Conservation (phyloP, 2,888 invertebrate genomes). For the Polia nebulosa region DNA sequence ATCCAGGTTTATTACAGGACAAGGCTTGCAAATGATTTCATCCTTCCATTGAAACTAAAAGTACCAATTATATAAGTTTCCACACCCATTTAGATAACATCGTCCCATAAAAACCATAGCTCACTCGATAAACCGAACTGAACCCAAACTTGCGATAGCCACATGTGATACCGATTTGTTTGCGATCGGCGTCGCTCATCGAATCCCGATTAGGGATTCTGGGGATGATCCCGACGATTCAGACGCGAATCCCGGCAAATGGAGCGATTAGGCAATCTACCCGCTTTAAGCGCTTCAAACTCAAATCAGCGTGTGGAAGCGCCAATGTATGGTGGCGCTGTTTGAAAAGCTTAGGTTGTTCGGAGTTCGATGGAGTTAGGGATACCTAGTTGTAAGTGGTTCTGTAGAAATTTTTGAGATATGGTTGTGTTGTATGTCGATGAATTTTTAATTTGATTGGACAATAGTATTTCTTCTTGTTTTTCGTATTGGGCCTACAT, state of each 20-base stretch:
- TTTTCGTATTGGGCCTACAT: too few species aligned
- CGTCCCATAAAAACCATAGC: conserved; percentile 61
- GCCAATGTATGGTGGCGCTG: conserved; percentile 44
- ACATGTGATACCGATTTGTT: conserved; percentile 79
- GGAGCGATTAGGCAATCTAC: conserved; percentile 83
- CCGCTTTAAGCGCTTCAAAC: conserved; percentile 77
- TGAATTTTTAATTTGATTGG: too few species aligned
- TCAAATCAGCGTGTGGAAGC: conserved; percentile 70
- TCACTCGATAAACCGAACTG: conserved; percentile 64
- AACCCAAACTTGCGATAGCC: conserved; percentile 59
- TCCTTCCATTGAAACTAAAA: not conserved
- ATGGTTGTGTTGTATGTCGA: not conserved
- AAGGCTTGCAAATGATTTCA: too few species aligned
- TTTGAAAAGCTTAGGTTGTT: conserved; percentile 47
- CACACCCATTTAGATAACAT: conserved; percentile 52
- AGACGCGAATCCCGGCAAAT: conserved; percentile 79
- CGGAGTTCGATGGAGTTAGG: not conserved
- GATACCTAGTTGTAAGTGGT: not conserved
- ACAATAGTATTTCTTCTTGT: too few species aligned
- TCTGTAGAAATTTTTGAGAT: not conserved
- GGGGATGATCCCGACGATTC: conserved; percentile 78
- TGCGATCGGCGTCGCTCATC: conserved; percentile 78
- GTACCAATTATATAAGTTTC: not conserved
- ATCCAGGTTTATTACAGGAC: too few species aligned
- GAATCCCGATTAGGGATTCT: conserved; percentile 81